Evolutionary conservation across 2,113 vertebrate species (phyloP), one percentile per base, ranked within the genome.

Genomic region (Microtus oregoni): DNA sequence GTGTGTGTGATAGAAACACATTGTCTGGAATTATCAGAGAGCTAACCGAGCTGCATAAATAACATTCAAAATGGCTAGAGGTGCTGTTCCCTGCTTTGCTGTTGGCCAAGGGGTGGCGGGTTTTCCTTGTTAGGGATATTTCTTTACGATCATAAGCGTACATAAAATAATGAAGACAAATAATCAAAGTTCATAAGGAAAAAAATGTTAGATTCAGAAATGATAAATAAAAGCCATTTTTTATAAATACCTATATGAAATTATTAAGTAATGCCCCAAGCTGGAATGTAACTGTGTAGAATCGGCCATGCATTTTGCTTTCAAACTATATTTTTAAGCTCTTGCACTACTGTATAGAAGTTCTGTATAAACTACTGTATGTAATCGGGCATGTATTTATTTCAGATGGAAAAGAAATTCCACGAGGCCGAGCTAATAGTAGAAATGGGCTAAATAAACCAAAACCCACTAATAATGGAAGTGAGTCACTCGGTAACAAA

Each of bases 361-460:
- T 55, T 24, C 22, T 87, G 7, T 72, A 35, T 75, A 58, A 58
- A 58, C 55, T 58, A 58, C 55, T 58, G 55, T 58, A 58, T 13
- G 50, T 52, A 82, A 87, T 79, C 72, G 44, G 61, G 50, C 22
- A 93, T 83, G 35, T 26, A 90, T 92, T 65, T 86, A 88, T 86
- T 96, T 95, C 28, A 50, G 79, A 78, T 86, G 24, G 38, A 90
- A 81, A 67, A 82, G 92, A 86, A 95, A 95, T 7, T 52, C n/a
- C 70, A 87, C 20, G 12, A 78, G 89, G 73, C 61, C 55, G 5
- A 73, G 41, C 52, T 55, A 90, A 70, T 19, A 89, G 41, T 35
- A 77, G 38, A 89, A 72, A 76, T 68, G 32, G 35, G n/a, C 41
- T 65, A 55, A 58, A 47, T 76, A 52, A 92, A 20, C 41, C 41